Evolutionary conservation across 1,140 invertebrate genomes (phyloP), one percentile per base, ranked within the genome.

Genomic region (Drosophila cardini): DNA sequence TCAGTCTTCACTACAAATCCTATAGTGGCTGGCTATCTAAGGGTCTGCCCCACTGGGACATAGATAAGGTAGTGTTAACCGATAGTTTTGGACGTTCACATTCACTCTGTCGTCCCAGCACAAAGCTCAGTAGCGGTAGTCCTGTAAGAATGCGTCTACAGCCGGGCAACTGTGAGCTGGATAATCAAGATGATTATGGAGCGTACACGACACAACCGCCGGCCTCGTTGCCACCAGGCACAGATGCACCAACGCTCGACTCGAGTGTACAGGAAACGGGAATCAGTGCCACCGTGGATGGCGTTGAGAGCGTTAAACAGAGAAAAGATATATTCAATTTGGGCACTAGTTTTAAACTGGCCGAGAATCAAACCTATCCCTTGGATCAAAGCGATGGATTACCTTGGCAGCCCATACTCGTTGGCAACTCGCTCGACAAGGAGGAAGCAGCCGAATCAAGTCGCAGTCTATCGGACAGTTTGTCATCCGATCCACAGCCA

Each of bases 1-100:
- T 96, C 0, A 94, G 96, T 87, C 93, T 98, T 5, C 95, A 96
- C 53, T 98, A 98, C 93, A 96, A 95, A 1, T 96, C 97, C 0
- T 98, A 98, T 92, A 96, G 95, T 64, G 97, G 97, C 2, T 98
- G 97, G 97, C 94, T 98, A 50, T 97, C 96, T n/a, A 96, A 96
- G 11, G 97, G 97, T 0, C 92, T 97, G 38, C 94, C 95, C 48
- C 93, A 95, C 30, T 96, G 97, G 94, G 95, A 94, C 73, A 94
- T 98, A 50, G 96, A 98, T 90, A 97, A 97, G 91, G 93, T 98
- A 9, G 94, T 95, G 18, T 93, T 98, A 11, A 95, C 95, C n/a
- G 96, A 98, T 90, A 97, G 96, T 91, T 97, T 96, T 82, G 96
- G 96, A 1, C 95, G 96, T 84, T 95, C 95, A 13, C 94, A 95